Base-by-base conservation (phyloP, 2,113 vertebrate genomes). In the Urocynchramus pylzowi region DNA sequence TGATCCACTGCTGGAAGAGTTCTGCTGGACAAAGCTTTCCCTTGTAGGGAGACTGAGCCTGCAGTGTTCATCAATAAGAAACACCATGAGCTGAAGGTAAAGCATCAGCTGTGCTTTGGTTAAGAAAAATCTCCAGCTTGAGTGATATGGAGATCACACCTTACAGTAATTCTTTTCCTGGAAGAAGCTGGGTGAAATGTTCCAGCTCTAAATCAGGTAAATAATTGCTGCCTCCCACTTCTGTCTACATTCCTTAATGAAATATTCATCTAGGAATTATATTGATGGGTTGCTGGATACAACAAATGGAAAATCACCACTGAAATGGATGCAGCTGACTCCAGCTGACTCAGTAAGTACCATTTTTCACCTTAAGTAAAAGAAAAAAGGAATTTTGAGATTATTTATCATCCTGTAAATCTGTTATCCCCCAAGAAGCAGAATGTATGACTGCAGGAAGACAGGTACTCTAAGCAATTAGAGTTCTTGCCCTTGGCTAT, bases 131-230 rank as follows among this genome's bases (percentile, higher is more conserved):
- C 68, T 84, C 68, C 52, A 84, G 35, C 18, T 90, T 81, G 87
- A 90, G n/a, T 37, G 76, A 42, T 80, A n/a, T 3, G 23, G 64
- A 83, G 47, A 39, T 88, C 20, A 81, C 35, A 86, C 42, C 9
- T 88, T 30, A 67, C 26, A 87, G 67, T 53, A 86, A 67, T 91
- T 71, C 13, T 81, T 83, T 80, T 86, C 64, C 87, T 63, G 68
- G 63, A 91, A 88, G 59, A 80, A 54, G 59, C 60, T 85, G 86
- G 11, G 56, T 78, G 49, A 86, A 93, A 50, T 23, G 53, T 75
- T 89, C 73, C 64, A 96, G 60, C 60, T 93, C 49, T 75, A 89
- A 78, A 84, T 84, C 49, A 90, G 88, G 59, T 64, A 87, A 89
- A 73, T 79, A 87, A 90, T 67, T 64, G 53, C 83, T 78, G 41